Evolutionary conservation across 2,888 invertebrate species (phyloP).

Genomic region (Sylvicola fuscatus): DNA sequence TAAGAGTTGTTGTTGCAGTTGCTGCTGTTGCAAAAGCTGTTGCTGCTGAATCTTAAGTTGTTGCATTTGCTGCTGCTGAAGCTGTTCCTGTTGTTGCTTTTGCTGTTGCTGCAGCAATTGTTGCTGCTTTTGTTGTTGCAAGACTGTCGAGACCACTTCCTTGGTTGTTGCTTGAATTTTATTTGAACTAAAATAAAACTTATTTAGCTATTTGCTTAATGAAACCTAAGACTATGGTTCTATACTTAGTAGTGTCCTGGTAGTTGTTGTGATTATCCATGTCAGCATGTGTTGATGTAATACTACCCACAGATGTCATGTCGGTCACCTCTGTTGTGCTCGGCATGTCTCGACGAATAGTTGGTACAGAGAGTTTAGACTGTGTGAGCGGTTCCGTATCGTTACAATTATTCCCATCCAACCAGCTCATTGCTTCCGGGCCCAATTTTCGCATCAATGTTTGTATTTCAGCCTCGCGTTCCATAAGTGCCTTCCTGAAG

Average conservation of each 20-base stretch:
- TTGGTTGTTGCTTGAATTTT: too few relatives aligned
- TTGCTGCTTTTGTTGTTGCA: slow-evolving; percentile 10
- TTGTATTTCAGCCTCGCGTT: slow-evolving; percentile 66
- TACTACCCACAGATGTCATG: slow-evolving; percentile 48
- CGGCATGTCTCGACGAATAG: slow-evolving; percentile 22
- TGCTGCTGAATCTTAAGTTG: too few relatives aligned
- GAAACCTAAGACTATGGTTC: too few relatives aligned
- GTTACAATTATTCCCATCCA: slow-evolving; percentile 21
- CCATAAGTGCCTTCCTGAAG: slow-evolving; percentile 62
- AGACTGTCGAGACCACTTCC: neutral
- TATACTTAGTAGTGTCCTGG: slow-evolving; percentile 7
- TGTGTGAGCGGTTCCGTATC: slow-evolving; percentile 19
- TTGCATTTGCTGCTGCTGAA: slow-evolving; percentile 12
- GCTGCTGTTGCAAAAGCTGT: too few relatives aligned
- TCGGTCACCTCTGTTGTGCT: slow-evolving; percentile 43
- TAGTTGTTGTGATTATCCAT: slow-evolving; percentile 9
- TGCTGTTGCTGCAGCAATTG: slow-evolving; percentile 12
- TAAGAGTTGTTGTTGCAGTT: neutral
- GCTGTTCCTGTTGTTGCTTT: slow-evolving; percentile 13
- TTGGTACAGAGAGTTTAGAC: slow-evolving; percentile 20
- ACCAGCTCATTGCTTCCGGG: slow-evolving; percentile 25
- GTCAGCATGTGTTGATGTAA: slow-evolving; percentile 38
- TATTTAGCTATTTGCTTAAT: neutral
- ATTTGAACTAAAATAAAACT: neutral
- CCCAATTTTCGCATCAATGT: slow-evolving; percentile 23